phyloP scores from a whole-genome alignment of 2,797 vertebrate genomes.

The Propithecus deckenii region DNA sequence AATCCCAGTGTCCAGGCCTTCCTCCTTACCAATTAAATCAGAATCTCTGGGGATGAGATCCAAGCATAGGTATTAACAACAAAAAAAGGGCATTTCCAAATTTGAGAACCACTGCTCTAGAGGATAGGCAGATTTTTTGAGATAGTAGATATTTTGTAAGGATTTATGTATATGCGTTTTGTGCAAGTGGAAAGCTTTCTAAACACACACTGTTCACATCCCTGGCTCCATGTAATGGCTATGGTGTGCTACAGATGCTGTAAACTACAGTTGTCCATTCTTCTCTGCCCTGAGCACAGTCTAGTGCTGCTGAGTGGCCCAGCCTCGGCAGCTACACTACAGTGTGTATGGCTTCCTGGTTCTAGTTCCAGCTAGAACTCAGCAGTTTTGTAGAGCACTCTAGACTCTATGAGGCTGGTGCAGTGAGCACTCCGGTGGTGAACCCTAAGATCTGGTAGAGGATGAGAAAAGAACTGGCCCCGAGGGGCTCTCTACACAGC shows the following conservation, averaged over 20 bases:
- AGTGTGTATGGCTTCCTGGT: neutral
- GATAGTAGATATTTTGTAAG: neutral
- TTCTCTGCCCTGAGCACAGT: neutral
- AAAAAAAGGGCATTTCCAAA: neutral
- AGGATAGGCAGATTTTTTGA: neutral
- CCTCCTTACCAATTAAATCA: neutral
- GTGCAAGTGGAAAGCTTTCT: neutral
- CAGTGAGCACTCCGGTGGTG: too few relatives aligned
- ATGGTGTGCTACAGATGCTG: fast-evolving
- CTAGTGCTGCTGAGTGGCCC: neutral
- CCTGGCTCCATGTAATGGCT: neutral
- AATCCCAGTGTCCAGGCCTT: neutral
- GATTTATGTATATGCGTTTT: neutral
- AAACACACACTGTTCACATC: neutral
- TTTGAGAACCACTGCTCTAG: neutral
- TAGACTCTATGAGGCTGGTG: neutral
- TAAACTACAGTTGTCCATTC: neutral
- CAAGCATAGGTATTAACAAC: neutral
- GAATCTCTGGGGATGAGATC: neutral
- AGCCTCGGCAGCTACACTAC: neutral
- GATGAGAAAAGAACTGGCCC: too few relatives aligned
- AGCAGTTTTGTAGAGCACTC: neutral
- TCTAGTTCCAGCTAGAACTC: neutral
- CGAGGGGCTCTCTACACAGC: too few relatives aligned
- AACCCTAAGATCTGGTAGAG: too few relatives aligned